Base-by-base conservation (phyloP, 2,113 vertebrate species). In the Struthio camelus region DNA sequence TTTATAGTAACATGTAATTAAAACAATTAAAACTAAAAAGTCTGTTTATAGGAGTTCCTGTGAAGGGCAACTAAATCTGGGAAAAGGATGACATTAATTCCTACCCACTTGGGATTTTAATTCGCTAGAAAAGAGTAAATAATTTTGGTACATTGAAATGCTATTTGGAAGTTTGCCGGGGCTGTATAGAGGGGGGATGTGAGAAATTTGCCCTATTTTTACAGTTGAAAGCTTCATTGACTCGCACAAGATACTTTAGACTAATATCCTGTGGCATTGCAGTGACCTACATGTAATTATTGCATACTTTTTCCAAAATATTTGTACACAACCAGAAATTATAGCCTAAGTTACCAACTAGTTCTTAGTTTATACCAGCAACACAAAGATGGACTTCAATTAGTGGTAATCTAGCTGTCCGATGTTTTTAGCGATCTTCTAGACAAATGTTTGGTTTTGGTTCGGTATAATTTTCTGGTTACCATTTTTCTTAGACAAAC, bases 161-260 rank as follows among this genome's bases (percentile, higher is more conserved):
- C 56, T 87, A 85, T 96, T 73, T 96, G 96, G 90, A 97, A 96
- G 85, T 88, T 91, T 93, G 90, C 94, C 94, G 89, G 92, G 77
- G 84, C 66, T 91, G 90, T 91, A 87, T 78, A 67, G 89, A 84
- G 94, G 77, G 83, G 88, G 91, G 84, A 95, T 97, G 94, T 86
- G 96, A 98, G 98, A 98, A 98, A 98, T 98, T 97, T 98, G 98
- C 98, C 98, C 98, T 98, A 98, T 97, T 98, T 98, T 98, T 95
- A 97, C 97, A 96, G 90, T 54, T 97, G 96, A 96, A 97, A 98
- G 96, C 96, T 97, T 97, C 96, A 97, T 95, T 97, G 97, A 96
- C 94, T 97, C 97, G 65, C 90, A 96, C 96, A 94, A 97, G 95
- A 97, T 95, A 95, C 96, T 97, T 97, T 95, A 90, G 96, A 96